phyloP scores from a whole-genome alignment of 1,140 invertebrate genomes.

The Archivesica marissinica region DNA sequence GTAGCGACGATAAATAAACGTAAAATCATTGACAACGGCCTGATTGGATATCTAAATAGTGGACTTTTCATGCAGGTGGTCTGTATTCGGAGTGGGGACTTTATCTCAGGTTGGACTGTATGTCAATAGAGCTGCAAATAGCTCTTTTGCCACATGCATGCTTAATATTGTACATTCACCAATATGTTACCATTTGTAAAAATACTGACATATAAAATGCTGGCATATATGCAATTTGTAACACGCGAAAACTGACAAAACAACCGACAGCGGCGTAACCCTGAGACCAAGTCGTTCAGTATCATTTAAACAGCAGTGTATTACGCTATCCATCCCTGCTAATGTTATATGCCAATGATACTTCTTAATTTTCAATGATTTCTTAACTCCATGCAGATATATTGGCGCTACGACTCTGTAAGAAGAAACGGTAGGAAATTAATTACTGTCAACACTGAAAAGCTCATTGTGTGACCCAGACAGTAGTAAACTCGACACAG shows the following conservation, averaged over 20 bases:
- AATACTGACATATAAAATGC: too few species aligned
- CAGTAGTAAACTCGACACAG: constrained; percentile 33
- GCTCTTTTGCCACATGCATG: too few species aligned
- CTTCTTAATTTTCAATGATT: constrained; percentile 10
- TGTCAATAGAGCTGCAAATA: too few species aligned
- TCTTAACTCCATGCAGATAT: not conserved
- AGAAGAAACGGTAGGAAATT: constrained; percentile 39
- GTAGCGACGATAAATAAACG: too few species aligned
- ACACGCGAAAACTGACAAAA: not conserved
- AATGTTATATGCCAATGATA: constrained; percentile 15
- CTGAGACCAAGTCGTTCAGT: constrained; percentile 19
- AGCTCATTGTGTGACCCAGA: constrained; percentile 32
- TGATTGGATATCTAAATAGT: too few species aligned
- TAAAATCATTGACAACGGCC: too few species aligned
- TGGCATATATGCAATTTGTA: too few species aligned
- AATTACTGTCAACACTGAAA: constrained; percentile 51
- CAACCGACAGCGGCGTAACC: not conserved
- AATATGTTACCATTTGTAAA: too few species aligned
- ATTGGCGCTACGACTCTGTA: constrained; percentile 20
- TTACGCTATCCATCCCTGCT: not conserved
- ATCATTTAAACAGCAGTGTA: constrained; percentile 11
- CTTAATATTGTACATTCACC: too few species aligned
- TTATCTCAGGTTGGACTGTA: too few species aligned
- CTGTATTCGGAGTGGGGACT: too few species aligned
- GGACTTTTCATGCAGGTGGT: too few species aligned